Base-by-base conservation (phyloP, 2,888 invertebrate genomes). In the Hipparchia sbordonii region DNA sequence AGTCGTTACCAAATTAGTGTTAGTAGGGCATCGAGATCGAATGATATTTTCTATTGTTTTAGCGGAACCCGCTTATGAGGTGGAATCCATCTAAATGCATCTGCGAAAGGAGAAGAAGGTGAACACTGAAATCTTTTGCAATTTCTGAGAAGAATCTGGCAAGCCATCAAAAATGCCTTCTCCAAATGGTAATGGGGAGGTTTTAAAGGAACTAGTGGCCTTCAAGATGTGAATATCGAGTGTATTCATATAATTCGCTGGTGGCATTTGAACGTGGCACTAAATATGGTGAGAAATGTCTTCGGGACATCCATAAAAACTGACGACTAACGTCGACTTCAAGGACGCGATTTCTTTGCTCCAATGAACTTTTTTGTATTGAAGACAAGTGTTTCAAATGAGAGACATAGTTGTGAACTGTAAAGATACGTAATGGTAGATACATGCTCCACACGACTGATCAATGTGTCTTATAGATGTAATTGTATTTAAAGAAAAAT, bases 11-110 rank as follows among this genome's bases (percentile, higher is more conserved):
- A 12, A 60, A 57, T 39, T 10, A 2, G 9, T 9, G 33, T 10
- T 5, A 2, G 13, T 57, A 65, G 39, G 52, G 33, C 39, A 65
- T 56, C 61, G 59, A 76, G 69, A 71, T 79, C 81, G 82, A 87
- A 82, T 78, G 70, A 81, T 61, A 72, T 79, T 81, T 86, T 81
- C 72, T 76, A 76, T 92, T 90, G 87, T 92, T 93, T 87, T 86
- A 93, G 93, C 82, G 84, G 88, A 91, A 84, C 86, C 87, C 82
- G 86, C 88, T 86, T 89, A 88, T 90, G 91, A 87, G 83, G 90
- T 93, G 93, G 93, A 93, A 91, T 86, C 88, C 91, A 72, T 89
- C 85, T 89, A 93, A 91, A 77, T 93, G 93, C 77, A 77, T 80
- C 1, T 93, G 93, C 74, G 93, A 93, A 82, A 74, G 84, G 80